Percentiles rank a stretch among this genome's conserved stretches.
Conservation (phyloP, 2,888 invertebrate genomes). For the Pristionchus mayeri region DNA sequence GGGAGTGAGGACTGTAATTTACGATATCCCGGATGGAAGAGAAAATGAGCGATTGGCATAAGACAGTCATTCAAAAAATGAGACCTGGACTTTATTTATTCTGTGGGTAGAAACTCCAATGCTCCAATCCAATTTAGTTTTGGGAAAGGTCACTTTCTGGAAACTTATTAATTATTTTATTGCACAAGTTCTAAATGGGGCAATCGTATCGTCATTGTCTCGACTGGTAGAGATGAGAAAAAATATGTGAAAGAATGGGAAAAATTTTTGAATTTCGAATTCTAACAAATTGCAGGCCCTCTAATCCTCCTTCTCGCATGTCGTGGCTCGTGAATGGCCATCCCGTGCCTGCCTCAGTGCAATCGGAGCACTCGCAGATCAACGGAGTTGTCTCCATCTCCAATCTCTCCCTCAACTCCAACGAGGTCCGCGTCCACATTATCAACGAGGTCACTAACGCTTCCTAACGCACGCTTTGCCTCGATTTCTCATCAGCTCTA, state of each 20-base stretch:
- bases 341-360: conserved; percentile 56
- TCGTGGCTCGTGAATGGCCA: conserved; percentile 71
- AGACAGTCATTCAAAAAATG: not conserved
- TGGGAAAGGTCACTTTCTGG: too few relatives aligned
- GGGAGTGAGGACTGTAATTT: conserved; percentile 25
- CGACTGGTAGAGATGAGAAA: too few relatives aligned
- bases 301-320: conserved; percentile 72
- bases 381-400: conserved; percentile 62
- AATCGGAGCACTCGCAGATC: conserved; percentile 55
- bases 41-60: conserved; percentile 27
- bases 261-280: too few relatives aligned
- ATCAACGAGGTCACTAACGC: conserved; percentile 38
- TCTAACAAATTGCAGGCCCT: conserved; percentile 62
- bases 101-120: too few relatives aligned
- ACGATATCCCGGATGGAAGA: conserved; percentile 1
- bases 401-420: conserved; percentile 60
- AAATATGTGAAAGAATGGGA: too few relatives aligned
- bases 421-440: conserved; percentile 53
- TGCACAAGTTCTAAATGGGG: too few relatives aligned
- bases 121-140: too few relatives aligned
- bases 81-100: too few relatives aligned
- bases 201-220: too few relatives aligned
- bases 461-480: not conserved
- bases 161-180: too few relatives aligned
- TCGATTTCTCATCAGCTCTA: too few relatives aligned